phyloP scores from a whole-genome alignment of 2,888 invertebrate genomes.

The Omphaloscelis lunosa region DNA sequence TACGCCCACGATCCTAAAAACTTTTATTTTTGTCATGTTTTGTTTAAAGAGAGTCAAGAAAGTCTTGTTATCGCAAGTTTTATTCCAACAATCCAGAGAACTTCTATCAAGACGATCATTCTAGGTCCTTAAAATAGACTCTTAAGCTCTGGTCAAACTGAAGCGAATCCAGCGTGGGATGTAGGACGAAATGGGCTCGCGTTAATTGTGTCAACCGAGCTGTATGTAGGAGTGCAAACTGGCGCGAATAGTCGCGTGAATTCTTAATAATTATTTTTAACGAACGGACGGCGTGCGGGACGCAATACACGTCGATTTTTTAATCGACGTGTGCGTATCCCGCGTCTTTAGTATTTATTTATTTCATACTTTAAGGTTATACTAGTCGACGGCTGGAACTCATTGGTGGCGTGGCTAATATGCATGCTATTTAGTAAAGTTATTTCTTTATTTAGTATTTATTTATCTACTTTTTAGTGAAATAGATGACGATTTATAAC shows the following conservation, averaged over 20 bases:
- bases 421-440: no score
- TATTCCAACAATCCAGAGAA: neutral
- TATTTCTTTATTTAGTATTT: no score
- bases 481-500: no score
- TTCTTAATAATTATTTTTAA: neutral
- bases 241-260: neutral
- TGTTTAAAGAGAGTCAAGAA: neutral
- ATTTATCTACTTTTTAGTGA: no score
- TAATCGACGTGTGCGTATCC: no score
- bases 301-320: no score
- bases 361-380: no score
- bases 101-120: neutral
- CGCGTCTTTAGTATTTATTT: no score
- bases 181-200: no score
- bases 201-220: neutral
- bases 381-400: no score
- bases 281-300: no score
- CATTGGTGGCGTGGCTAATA: no score
- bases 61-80: conserved; percentile 12
- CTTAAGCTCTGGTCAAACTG: neutral
- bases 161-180: neutral
- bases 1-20: neutral
- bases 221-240: neutral
- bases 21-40: conserved; percentile 11
- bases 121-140: neutral